phyloP scores from a whole-genome alignment of 2,888 invertebrate species.

The Watsonalla binaria region DNA sequence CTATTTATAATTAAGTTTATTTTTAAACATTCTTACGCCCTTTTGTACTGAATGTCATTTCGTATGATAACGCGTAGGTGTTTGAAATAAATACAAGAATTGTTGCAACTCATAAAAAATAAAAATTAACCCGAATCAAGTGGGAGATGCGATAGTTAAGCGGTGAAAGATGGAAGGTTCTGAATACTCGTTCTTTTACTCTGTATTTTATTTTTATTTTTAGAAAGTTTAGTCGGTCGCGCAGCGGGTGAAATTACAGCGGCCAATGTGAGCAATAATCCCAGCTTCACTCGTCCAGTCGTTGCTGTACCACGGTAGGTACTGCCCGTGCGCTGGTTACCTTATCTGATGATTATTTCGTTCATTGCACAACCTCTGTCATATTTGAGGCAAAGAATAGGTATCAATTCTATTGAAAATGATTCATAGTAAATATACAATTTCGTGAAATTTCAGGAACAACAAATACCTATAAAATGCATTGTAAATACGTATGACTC shows the following conservation, averaged over 20 bases:
- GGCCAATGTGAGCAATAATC: constrained; percentile 51
- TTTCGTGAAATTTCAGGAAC: constrained; percentile 23
- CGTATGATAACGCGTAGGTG: not conserved
- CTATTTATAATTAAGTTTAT: not conserved
- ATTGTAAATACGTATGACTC: constrained; percentile 40
- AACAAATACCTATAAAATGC: constrained; percentile 44
- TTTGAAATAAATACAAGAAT: constrained; percentile 1
- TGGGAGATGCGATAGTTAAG: constrained; percentile 58
- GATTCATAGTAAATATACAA: no score
- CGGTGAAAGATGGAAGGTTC: constrained; percentile 73
- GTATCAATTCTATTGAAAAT: not conserved
- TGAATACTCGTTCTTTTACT: constrained; percentile 71
- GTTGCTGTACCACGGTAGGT: constrained; percentile 26
- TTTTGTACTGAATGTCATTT: not conserved
- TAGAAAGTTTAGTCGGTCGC: constrained; percentile 75
- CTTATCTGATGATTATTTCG: constrained; percentile 51
- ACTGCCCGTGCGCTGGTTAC: constrained; percentile 61
- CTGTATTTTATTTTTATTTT: constrained; percentile 66
- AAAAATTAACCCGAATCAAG: constrained; percentile 32
- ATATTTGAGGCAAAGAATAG: constrained; percentile 1
- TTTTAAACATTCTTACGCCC: not conserved
- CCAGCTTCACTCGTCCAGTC: constrained; percentile 23
- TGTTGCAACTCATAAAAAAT: constrained; percentile 28
- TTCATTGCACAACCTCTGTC: constrained; percentile 17
- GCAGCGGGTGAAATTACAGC: constrained; percentile 70